Conservation (phyloP, 92 coral and sea anemone species). For the Parazoanthus atlanticus region DNA sequence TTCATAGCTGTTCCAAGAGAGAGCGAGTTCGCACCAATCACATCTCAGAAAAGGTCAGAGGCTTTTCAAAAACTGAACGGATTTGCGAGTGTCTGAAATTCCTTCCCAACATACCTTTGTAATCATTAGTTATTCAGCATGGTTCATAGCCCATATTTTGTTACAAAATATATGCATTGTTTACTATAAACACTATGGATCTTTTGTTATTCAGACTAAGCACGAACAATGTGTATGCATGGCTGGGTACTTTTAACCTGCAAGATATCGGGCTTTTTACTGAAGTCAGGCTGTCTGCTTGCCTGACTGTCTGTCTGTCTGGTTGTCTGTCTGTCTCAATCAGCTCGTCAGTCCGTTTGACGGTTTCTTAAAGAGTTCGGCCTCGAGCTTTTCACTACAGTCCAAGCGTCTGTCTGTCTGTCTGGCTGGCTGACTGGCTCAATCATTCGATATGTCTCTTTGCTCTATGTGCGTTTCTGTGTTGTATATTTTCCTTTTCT, state of each 20-base stretch:
- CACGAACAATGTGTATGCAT: not conserved
- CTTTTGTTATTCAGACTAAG: not conserved
- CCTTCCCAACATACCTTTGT: conserved; percentile 10
- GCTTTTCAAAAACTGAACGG: not conserved
- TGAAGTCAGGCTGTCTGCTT: not conserved
- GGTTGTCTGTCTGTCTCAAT: not conserved
- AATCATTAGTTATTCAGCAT: not conserved
- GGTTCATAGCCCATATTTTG: not conserved
- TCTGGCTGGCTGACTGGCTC: not conserved
- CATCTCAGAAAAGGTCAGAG: not conserved
- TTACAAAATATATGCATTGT: conserved; percentile 17
- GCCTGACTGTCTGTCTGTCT: not conserved
- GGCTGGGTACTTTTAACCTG: not conserved
- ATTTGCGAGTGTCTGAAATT: not conserved
- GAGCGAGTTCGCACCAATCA: not conserved
- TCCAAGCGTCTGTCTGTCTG: not conserved
- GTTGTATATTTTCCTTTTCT: not conserved
- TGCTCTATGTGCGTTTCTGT: too few relatives aligned
- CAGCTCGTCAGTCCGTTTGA: not conserved
- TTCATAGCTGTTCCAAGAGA: not conserved
- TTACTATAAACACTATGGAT: conserved; percentile 16
- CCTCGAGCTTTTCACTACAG: too few relatives aligned
- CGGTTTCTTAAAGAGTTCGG: not conserved
- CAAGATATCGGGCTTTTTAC: not conserved
- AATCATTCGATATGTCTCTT: too few relatives aligned